phyloP scores from a whole-genome alignment of 1,140 invertebrate genomes.

The Panagrolaimus sp. region DNA sequence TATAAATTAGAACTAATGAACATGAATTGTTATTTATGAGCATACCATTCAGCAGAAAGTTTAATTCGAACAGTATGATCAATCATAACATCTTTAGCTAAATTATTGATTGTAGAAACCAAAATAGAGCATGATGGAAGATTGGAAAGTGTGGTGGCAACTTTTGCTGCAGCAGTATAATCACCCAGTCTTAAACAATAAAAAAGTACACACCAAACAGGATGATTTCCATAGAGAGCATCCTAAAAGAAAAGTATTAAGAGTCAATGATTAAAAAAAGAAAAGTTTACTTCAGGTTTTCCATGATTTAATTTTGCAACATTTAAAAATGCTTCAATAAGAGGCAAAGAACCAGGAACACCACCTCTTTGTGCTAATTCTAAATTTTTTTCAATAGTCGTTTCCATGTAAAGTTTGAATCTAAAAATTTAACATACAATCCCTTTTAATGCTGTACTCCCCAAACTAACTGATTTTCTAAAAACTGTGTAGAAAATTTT shows the following conservation, averaged over 20 bases:
- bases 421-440: slow-evolving; percentile 30
- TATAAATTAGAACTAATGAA: too few relatives aligned
- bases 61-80: slow-evolving; percentile 45
- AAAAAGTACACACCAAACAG: slow-evolving; percentile 37
- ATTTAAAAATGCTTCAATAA: slow-evolving; percentile 45
- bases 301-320: slow-evolving; percentile 12
- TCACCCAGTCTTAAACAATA: slow-evolving; percentile 39
- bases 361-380: slow-evolving; percentile 37
- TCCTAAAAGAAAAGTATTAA: slow-evolving; percentile 29
- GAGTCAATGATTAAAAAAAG: not conserved
- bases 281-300: not conserved
- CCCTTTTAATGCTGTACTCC: too few relatives aligned
- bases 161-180: slow-evolving; percentile 14
- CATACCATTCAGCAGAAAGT: slow-evolving; percentile 49
- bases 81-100: slow-evolving; percentile 23
- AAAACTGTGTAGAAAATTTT: slow-evolving; percentile 25
- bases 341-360: slow-evolving; percentile 33
- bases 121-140: slow-evolving; percentile 31
- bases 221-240: slow-evolving; percentile 33
- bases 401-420: slow-evolving; percentile 40
- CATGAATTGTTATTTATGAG: too few relatives aligned
- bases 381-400: slow-evolving; percentile 35
- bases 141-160: slow-evolving; percentile 29
- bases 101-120: slow-evolving; percentile 18
- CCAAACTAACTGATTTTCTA: slow-evolving; percentile 34